A percentile compares a stretch with the other conserved stretches of the same genome.
Evolutionary conservation across 1,140 invertebrate species (phyloP).

Genomic region (Neodiprion fabricii): DNA sequence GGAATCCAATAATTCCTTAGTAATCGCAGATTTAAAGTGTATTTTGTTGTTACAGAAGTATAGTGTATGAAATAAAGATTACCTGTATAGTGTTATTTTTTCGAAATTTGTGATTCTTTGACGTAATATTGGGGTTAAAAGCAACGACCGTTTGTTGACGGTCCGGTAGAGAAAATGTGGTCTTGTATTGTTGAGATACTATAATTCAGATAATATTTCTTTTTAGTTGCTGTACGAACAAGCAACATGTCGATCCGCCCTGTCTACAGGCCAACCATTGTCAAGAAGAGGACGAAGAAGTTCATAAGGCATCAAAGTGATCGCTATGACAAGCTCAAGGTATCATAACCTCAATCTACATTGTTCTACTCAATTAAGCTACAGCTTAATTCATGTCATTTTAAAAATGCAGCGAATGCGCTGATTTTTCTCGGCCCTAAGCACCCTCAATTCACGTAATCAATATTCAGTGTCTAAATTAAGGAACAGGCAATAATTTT

Average conservation of each 20-base stretch:
- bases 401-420: too few relatives aligned
- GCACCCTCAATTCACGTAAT: too few relatives aligned
- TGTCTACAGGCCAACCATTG: conserved; percentile 85
- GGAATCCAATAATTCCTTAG: neutral
- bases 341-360: conserved; percentile 49
- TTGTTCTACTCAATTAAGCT: too few relatives aligned
- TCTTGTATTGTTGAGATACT: neutral
- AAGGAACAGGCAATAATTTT: too few relatives aligned
- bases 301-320: conserved; percentile 97
- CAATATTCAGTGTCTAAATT: too few relatives aligned
- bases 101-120: neutral
- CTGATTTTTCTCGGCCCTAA: too few relatives aligned
- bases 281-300: conserved; percentile 96
- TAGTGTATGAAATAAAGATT: neutral
- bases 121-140: neutral
- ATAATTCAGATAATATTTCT: conserved; percentile 20
- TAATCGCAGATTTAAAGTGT: conserved; percentile 1
- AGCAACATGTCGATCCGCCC: conserved; percentile 82
- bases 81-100: neutral
- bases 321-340: conserved; percentile 94
- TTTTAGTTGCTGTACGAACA: conserved; percentile 33
- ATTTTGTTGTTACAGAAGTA: neutral
- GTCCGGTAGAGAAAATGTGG: neutral
- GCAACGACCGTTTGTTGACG: neutral
- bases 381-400: too few relatives aligned